Evolutionary conservation across 1,140 invertebrate genomes (phyloP).

Genomic region (Lithobius niger): DNA sequence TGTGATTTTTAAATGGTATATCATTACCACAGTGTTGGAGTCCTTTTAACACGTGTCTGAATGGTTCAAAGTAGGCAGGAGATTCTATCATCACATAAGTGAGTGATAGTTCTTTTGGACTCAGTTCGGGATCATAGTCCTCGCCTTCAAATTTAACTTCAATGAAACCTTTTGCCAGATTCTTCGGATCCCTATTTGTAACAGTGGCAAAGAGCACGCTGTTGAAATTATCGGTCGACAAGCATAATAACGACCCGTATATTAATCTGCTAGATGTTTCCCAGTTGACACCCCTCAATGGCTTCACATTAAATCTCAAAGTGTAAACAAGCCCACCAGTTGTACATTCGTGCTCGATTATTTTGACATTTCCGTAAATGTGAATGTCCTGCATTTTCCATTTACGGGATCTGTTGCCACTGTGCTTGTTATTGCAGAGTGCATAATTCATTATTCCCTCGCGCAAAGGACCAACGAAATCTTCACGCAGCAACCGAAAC

Average conservation of each 20-base stretch:
- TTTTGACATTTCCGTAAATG: not conserved
- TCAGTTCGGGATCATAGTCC: constrained; percentile 17
- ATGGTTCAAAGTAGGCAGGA: constrained; percentile 37
- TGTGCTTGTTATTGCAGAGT: constrained; percentile 1
- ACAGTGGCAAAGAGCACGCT: constrained; percentile 51
- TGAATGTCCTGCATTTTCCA: not conserved
- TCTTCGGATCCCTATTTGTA: constrained; percentile 37
- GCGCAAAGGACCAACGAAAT: constrained; percentile 34
- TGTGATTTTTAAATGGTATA: constrained; percentile 29
- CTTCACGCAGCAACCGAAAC: constrained; percentile 38
- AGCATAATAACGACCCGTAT: constrained; percentile 53
- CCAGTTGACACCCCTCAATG: constrained; percentile 25
- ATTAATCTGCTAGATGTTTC: constrained; percentile 43
- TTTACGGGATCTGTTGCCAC: not conserved
- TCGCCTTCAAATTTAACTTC: constrained; percentile 34
- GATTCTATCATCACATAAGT: constrained; percentile 34
- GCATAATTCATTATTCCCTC: constrained; percentile 28
- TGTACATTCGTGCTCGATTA: not conserved
- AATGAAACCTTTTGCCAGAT: constrained; percentile 35
- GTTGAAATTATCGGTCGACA: constrained; percentile 50
- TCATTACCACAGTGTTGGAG: constrained; percentile 27
- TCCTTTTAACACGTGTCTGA: constrained; percentile 32
- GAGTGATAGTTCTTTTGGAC: not conserved
- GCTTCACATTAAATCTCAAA: constrained; percentile 25
- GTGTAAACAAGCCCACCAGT: constrained; percentile 12